Conservation (phyloP, 1,140 invertebrate genomes). For the Rhagoletis pomonella region DNA sequence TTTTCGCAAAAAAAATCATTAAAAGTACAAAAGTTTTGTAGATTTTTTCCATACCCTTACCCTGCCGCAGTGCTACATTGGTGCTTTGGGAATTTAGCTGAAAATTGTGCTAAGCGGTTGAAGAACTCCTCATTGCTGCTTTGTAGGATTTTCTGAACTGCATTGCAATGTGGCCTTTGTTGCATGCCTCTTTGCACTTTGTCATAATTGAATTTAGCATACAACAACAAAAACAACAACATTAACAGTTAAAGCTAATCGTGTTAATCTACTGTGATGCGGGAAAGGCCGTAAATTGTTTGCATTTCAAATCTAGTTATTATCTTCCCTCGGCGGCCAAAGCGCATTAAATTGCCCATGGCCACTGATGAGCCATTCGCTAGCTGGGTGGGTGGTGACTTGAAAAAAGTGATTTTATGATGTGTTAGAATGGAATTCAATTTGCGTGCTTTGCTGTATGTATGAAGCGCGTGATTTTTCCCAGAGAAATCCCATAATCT, state of each 20-base stretch:
- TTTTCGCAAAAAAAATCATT: slow-evolving; percentile 32
- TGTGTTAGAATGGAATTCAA: slow-evolving; percentile 1
- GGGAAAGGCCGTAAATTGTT: not conserved
- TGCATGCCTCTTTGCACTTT: slow-evolving; percentile 36
- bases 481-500: slow-evolving; percentile 1
- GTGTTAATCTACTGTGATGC: not conserved
- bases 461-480: not conserved
- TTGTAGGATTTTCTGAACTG: not conserved
- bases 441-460: not conserved
- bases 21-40: not conserved
- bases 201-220: slow-evolving; percentile 46
- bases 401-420: not conserved
- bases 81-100: slow-evolving; percentile 35
- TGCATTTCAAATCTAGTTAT: not conserved
- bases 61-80: not conserved
- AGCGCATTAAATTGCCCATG: not conserved
- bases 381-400: not conserved
- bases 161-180: slow-evolving; percentile 22
- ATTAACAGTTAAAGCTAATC: not conserved
- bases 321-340: not conserved
- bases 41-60: not conserved
- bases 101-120: slow-evolving; percentile 16
- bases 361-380: not conserved
- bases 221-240: not conserved
- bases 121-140: not conserved